Evolutionary conservation across 2,888 invertebrate genomes (phyloP).

Genomic region (Junonia oenone): DNA sequence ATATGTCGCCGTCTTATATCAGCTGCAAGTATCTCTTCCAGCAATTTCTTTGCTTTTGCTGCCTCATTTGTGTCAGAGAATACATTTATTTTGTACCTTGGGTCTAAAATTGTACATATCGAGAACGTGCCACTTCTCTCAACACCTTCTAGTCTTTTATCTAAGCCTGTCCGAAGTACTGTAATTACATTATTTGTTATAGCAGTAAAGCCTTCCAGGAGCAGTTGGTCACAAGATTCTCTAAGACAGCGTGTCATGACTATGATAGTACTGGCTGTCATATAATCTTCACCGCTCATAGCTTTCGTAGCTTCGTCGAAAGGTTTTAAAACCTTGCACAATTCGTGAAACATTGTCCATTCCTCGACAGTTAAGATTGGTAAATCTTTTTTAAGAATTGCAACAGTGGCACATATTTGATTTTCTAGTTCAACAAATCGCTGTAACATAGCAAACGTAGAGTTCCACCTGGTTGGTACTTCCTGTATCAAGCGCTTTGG

Average conservation of each 20-base stretch:
- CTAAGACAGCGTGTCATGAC: background rate
- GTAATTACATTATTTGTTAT: background rate
- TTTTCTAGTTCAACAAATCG: background rate
- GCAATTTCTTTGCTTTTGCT: background rate
- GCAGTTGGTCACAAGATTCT: background rate
- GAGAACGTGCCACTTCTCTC: background rate
- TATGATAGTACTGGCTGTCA: slow-evolving; percentile 1
- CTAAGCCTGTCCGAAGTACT: background rate
- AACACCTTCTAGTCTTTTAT: background rate
- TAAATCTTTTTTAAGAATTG: background rate
- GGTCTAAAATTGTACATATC: background rate
- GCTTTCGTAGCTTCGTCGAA: background rate
- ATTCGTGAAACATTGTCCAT: background rate
- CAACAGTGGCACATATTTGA: background rate
- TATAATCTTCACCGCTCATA: background rate
- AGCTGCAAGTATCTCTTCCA: background rate
- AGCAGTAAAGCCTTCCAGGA: background rate
- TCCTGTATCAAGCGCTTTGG: background rate
- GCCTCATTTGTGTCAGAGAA: background rate
- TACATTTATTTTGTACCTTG: background rate
- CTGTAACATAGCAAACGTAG: background rate
- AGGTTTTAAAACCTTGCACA: background rate
- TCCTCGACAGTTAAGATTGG: background rate
- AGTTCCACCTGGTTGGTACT: background rate
- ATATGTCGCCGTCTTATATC: background rate